phyloP scores from a whole-genome alignment of 2,797 vertebrate species.

The Dryobates pubescens region DNA sequence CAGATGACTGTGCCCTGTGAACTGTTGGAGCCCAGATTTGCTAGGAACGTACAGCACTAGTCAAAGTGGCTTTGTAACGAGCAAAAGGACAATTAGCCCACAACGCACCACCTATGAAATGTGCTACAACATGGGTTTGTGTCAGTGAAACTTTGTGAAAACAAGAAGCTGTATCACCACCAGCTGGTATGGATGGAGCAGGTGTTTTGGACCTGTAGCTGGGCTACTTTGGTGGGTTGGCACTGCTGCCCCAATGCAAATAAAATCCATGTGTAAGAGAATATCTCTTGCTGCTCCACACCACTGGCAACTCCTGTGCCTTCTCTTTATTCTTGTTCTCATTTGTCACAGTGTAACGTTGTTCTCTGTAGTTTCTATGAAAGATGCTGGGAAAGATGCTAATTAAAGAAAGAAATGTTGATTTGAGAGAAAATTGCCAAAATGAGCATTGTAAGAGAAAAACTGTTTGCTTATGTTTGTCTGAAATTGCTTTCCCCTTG shows the following conservation, averaged over 20 bases:
- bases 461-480: background rate
- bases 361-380: background rate
- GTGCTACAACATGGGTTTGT: background rate
- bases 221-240: background rate
- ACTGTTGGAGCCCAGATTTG: background rate
- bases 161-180: background rate
- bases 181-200: background rate
- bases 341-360: background rate
- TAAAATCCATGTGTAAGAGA: background rate
- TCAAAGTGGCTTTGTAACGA: background rate
- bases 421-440: constrained; percentile 18
- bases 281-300: background rate
- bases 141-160: background rate
- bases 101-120: fast-evolving
- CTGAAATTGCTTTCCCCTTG: background rate
- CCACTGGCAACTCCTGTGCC: fast-evolving
- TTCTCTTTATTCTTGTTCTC: background rate
- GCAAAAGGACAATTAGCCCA: background rate
- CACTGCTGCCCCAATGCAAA: background rate
- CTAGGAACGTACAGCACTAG: background rate
- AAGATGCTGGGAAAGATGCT: background rate
- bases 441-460: constrained; percentile 14
- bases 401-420: constrained; percentile 39
- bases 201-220: background rate
- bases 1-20: background rate